Evolutionary conservation across 2,888 invertebrate genomes (phyloP).

Genomic region (Drosophila anomalata): DNA sequence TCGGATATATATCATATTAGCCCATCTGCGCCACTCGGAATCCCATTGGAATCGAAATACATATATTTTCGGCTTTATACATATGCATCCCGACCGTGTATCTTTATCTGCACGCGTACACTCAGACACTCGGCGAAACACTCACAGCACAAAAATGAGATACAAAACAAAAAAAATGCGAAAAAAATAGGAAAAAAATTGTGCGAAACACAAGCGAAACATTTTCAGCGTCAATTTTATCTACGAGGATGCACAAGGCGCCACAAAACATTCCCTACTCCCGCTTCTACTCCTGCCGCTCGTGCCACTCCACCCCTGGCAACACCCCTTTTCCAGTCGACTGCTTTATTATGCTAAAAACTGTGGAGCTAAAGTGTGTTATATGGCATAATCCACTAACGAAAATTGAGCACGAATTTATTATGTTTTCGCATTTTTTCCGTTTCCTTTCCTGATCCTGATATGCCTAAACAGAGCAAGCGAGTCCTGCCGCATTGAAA

Average conservation of each 20-base stretch:
- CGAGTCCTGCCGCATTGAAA: not conserved
- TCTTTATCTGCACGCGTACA: conserved; percentile 36
- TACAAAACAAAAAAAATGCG: conserved; percentile 27
- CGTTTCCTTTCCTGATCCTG: conserved; percentile 12
- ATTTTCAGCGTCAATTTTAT: conserved; percentile 57
- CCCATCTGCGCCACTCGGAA: conserved; percentile 33
- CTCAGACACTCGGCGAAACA: not conserved
- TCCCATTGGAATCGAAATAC: conserved; percentile 32
- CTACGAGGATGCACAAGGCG: conserved; percentile 60
- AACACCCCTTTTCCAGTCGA: conserved; percentile 59
- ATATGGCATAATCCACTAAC: conserved; percentile 78
- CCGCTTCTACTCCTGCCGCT: not conserved
- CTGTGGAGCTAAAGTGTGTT: conserved; percentile 71
- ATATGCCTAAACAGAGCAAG: conserved; percentile 30
- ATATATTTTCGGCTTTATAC: conserved; percentile 25
- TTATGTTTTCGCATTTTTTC: conserved; percentile 63
- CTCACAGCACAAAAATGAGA: not conserved
- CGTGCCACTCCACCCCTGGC: not conserved
- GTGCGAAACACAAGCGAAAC: conserved; percentile 20
- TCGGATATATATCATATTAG: conserved; percentile 40
- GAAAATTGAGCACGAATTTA: conserved; percentile 77
- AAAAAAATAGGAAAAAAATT: not conserved
- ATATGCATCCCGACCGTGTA: conserved; percentile 26
- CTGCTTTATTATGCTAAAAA: conserved; percentile 76
- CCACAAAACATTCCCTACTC: conserved; percentile 8